These are phyloP conservation scores for Enteromius mattozi DNA, from an alignment of 2,797 vertebrate genomes.

Conservation along the genomic window DNA sequence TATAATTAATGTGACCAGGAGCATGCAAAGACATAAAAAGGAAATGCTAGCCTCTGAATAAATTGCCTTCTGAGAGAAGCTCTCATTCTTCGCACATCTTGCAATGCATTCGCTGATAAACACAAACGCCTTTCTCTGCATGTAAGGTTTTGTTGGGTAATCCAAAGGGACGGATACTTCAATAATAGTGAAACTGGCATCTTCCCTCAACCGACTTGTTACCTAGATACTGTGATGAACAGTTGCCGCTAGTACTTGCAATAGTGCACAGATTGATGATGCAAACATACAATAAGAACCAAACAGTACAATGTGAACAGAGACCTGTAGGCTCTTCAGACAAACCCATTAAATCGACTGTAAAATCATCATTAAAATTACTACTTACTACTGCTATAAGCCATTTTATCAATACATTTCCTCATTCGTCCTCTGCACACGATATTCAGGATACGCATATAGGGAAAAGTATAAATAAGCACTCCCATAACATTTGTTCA, in stretches of 20 bases:
- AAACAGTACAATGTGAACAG: slow-evolving; percentile 2
- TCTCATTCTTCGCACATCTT: neutral
- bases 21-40: neutral
- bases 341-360: neutral
- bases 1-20: slow-evolving; percentile 4
- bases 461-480: slow-evolving; percentile 59
- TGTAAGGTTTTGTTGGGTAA: slow-evolving; percentile 22
- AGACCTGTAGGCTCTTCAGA: neutral
- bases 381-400: neutral
- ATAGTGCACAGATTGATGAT: neutral
- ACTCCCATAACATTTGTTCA: slow-evolving; percentile 57
- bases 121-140: neutral
- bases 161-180: slow-evolving; percentile 15
- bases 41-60: neutral
- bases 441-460: slow-evolving; percentile 44
- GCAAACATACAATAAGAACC: slow-evolving; percentile 2
- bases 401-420: neutral
- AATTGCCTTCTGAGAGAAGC: neutral
- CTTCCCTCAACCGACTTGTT: neutral
- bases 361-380: slow-evolving; percentile 4
- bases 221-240: slow-evolving; percentile 22
- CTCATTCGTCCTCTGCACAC: slow-evolving; percentile 13
- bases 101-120: neutral
- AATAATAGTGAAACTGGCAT: slow-evolving; percentile 6
- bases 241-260: neutral